phyloP scores from a whole-genome alignment of 2,797 vertebrate species.

The Dryobates pubescens region DNA sequence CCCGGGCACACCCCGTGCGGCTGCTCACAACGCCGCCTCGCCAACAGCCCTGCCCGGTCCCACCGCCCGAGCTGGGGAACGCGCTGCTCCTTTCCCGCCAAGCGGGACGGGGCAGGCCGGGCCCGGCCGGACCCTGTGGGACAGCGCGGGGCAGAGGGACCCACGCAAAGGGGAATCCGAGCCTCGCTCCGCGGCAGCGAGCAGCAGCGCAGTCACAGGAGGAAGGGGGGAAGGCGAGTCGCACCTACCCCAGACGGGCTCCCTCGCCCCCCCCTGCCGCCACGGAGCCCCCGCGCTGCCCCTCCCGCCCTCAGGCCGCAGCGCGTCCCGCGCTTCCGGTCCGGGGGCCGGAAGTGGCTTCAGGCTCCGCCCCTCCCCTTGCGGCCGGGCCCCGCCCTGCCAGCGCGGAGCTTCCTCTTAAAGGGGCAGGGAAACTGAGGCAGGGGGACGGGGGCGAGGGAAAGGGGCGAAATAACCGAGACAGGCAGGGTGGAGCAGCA shows the following conservation, averaged over 20 bases:
- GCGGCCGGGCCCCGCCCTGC: background rate
- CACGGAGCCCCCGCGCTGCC: background rate
- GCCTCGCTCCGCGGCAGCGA: too few species aligned
- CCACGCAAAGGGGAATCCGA: background rate
- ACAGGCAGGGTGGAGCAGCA: background rate
- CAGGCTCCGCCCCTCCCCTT: fast-evolving
- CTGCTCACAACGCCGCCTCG: background rate
- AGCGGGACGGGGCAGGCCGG: background rate
- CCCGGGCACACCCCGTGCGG: background rate
- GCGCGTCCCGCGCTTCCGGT: background rate
- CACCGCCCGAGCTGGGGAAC: background rate
- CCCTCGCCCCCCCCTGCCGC: background rate
- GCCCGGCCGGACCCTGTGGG: background rate
- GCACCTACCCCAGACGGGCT: background rate
- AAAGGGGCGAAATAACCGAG: background rate
- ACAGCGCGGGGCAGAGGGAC: background rate
- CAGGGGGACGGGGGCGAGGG: background rate
- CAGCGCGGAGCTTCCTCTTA: background rate
- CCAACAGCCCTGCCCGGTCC: background rate
- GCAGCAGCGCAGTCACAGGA: fast-evolving
- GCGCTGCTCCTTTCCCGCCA: background rate
- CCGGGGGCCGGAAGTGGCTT: background rate
- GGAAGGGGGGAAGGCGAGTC: too few species aligned
- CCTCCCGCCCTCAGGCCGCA: background rate
- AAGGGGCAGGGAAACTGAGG: background rate